A percentile compares a stretch with the other conserved stretches of the same genome.
Evolutionary conservation across 2,888 invertebrate species (phyloP).

Genomic region (Branchipolynoe longqiensis): DNA sequence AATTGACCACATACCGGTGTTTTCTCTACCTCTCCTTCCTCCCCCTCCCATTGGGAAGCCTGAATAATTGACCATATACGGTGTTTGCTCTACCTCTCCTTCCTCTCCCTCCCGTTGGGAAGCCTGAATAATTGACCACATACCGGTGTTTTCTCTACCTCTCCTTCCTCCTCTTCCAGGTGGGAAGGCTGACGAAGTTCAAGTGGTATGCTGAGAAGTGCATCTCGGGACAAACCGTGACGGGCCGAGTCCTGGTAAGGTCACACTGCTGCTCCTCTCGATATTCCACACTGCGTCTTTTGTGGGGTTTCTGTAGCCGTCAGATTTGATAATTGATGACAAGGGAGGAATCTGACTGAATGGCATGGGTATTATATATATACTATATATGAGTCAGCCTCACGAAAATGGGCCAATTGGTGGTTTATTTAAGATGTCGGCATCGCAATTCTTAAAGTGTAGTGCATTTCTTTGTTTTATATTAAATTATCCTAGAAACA

Average conservation of each 20-base stretch:
- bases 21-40: no score
- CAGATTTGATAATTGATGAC: no score
- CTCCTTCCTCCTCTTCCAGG: background rate
- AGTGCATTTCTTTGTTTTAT: no score
- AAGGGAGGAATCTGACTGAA: background rate
- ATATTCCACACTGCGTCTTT: background rate
- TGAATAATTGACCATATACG: background rate
- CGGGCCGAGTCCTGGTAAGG: constrained; percentile 50
- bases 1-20: no score
- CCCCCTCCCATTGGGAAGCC: no score
- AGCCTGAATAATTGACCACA: background rate
- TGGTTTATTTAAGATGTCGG: background rate
- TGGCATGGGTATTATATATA: background rate
- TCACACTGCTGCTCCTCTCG: background rate
- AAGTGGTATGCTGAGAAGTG: constrained; percentile 59
- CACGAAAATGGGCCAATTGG: no score
- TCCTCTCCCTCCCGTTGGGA: background rate
- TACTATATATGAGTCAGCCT: no score
- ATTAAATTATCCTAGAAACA: no score
- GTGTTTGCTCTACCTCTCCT: background rate
- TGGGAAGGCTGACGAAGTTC: constrained; percentile 13
- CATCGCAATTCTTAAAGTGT: background rate
- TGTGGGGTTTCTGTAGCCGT: background rate
- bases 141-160: background rate
- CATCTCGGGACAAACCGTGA: constrained; percentile 58